Evolutionary conservation across 2,113 vertebrate species (phyloP).

Genomic region (Regulus satrapa): DNA sequence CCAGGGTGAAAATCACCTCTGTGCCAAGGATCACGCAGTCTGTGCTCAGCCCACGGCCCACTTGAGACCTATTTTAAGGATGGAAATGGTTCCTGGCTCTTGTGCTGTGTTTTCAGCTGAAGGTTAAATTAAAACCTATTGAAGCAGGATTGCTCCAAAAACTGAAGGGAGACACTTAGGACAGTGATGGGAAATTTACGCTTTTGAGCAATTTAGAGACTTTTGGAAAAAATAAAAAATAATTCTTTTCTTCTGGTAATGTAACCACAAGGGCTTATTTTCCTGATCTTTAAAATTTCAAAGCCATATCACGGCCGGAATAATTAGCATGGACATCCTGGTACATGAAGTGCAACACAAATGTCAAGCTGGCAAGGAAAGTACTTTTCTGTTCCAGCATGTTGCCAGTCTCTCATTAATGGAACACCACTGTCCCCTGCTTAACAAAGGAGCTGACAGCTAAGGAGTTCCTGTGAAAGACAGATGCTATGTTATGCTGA

Average conservation of each 20-base stretch:
- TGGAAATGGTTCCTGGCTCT: neutral
- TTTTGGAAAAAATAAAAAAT: accelerated
- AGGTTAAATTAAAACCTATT: neutral
- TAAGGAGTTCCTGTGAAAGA: conserved; percentile 41
- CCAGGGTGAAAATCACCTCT: conserved; percentile 36
- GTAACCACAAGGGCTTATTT: neutral
- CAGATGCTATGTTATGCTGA: conserved; percentile 48
- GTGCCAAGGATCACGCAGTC: neutral
- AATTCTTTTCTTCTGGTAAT: neutral
- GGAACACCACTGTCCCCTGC: neutral
- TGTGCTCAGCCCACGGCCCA: neutral
- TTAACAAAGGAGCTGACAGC: conserved; percentile 53
- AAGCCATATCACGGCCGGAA: conserved; percentile 21
- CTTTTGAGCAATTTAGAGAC: neutral
- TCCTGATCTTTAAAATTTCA: neutral
- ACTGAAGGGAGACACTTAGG: neutral
- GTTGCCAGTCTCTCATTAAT: conserved; percentile 32
- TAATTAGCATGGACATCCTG: conserved; percentile 41
- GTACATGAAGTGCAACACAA: conserved; percentile 53
- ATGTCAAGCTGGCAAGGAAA: conserved; percentile 50
- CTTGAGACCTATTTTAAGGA: conserved; percentile 40
- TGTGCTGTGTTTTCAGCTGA: neutral
- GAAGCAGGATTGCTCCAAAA: neutral
- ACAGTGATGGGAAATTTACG: neutral
- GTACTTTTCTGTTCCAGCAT: conserved; percentile 32